Conservation (phyloP, 2,797 vertebrate genomes). For the Momotus momota region DNA sequence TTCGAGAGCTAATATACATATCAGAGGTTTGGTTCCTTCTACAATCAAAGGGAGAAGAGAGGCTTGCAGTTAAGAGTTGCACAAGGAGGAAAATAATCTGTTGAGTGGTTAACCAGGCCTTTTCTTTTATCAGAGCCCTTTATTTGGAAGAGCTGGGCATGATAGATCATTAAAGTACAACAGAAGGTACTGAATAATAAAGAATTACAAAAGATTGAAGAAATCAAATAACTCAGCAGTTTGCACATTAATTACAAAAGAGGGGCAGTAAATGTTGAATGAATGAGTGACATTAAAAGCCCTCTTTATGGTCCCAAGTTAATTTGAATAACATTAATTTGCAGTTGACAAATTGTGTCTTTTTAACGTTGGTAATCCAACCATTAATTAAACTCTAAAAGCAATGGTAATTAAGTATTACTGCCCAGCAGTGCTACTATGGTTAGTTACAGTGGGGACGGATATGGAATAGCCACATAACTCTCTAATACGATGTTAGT, state of each 20-base stretch:
- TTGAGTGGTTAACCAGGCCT: background rate
- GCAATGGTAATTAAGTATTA: slow-evolving; percentile 73
- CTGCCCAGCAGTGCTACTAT: background rate
- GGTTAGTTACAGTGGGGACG: slow-evolving; percentile 35
- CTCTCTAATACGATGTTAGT: background rate
- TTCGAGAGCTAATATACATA: background rate
- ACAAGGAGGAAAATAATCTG: slow-evolving; percentile 6
- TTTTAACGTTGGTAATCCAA: slow-evolving; percentile 53
- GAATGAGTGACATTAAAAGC: slow-evolving; percentile 65
- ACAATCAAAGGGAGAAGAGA: background rate
- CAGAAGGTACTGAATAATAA: slow-evolving; percentile 12
- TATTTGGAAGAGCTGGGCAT: background rate
- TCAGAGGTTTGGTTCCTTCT: background rate
- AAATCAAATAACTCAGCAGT: slow-evolving; percentile 57
- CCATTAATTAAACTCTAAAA: slow-evolving; percentile 73
- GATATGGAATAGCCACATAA: slow-evolving; percentile 17
- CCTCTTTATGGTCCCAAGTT: slow-evolving; percentile 51
- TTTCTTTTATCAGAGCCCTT: slow-evolving; percentile 21
- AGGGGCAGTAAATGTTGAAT: slow-evolving; percentile 37
- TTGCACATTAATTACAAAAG: slow-evolving; percentile 41
- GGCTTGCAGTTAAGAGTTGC: background rate
- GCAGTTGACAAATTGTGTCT: slow-evolving; percentile 59
- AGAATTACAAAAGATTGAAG: slow-evolving; percentile 41
- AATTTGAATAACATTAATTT: slow-evolving; percentile 73
- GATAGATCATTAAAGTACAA: slow-evolving; percentile 41